These are phyloP conservation scores for Meloidogyne chitwoodi DNA, from an alignment of 1,140 invertebrate genomes.

Conservation along the genomic window DNA sequence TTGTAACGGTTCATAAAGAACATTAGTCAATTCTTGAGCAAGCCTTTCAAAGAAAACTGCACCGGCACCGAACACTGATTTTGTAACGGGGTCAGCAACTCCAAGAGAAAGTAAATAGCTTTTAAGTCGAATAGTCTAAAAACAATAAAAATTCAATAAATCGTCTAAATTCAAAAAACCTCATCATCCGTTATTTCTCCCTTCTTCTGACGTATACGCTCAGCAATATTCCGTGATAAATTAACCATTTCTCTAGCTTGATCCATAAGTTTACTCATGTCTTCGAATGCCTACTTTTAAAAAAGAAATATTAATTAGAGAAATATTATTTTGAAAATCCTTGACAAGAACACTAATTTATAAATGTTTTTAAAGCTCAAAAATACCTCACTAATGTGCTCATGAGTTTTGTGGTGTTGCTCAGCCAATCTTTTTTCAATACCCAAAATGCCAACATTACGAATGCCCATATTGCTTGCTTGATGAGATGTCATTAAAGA, in stretches of 20 bases:
- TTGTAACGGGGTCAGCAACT: conserved; percentile 86
- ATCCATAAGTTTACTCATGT: conserved; percentile 85
- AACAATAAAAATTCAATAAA: conserved; percentile 2
- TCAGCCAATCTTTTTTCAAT: conserved; percentile 87
- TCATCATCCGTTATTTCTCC: conserved; percentile 95
- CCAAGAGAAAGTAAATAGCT: conserved; percentile 90
- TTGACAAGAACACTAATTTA: too few relatives aligned
- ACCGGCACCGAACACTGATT: conserved; percentile 77
- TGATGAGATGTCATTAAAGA: background rate
- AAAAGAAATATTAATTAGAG: background rate
- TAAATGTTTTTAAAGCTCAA: too few relatives aligned
- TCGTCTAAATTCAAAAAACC: conserved; percentile 45
- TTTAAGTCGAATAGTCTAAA: conserved; percentile 81
- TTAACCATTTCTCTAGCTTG: conserved; percentile 96
- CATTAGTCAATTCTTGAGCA: conserved; percentile 77
- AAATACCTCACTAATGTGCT: conserved; percentile 70
- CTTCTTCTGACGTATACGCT: conserved; percentile 87
- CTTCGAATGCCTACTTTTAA: conserved; percentile 76
- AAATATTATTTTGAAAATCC: background rate
- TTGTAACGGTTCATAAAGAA: conserved; percentile 70
- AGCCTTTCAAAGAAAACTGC: conserved; percentile 81
- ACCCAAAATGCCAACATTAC: conserved; percentile 78
- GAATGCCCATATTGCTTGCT: background rate
- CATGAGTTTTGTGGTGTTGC: conserved; percentile 81
- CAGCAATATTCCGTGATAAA: conserved; percentile 83